phyloP scores from a whole-genome alignment of 2,113 vertebrate species.

The Ptyas mucosa region DNA sequence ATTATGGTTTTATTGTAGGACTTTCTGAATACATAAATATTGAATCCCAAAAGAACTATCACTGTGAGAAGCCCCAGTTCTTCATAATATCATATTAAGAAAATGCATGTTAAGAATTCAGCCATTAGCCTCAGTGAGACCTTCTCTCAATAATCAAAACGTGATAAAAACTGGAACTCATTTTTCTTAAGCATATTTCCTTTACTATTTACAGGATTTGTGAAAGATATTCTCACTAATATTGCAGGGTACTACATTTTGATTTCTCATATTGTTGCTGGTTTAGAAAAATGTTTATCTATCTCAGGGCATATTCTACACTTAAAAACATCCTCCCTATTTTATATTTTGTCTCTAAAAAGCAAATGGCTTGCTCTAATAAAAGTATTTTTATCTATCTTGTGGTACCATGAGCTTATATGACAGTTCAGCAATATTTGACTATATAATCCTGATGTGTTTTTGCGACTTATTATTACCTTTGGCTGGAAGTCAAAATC shows the following conservation, averaged over 20 bases:
- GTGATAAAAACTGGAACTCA: background rate
- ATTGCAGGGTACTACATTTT: background rate
- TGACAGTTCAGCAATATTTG: background rate
- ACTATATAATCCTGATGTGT: background rate
- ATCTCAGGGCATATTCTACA: background rate
- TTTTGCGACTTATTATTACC: background rate
- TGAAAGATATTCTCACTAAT: background rate
- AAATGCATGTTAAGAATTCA: background rate
- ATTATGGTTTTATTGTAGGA: background rate
- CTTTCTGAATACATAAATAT: background rate
- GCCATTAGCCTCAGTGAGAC: background rate
- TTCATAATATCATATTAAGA: background rate
- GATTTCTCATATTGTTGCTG: background rate
- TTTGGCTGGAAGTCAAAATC: background rate
- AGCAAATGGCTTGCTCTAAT: background rate
- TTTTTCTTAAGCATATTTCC: background rate
- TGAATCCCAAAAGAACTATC: background rate
- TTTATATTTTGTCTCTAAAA: background rate
- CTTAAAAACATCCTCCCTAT: background rate
- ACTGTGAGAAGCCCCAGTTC: background rate
- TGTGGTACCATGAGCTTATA: background rate
- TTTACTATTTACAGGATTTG: background rate
- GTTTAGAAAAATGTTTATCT: background rate
- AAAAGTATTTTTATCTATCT: conserved; percentile 1
- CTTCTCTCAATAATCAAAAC: background rate